Conservation (phyloP, 1,140 invertebrate genomes). For the Holotrichia oblita region DNA sequence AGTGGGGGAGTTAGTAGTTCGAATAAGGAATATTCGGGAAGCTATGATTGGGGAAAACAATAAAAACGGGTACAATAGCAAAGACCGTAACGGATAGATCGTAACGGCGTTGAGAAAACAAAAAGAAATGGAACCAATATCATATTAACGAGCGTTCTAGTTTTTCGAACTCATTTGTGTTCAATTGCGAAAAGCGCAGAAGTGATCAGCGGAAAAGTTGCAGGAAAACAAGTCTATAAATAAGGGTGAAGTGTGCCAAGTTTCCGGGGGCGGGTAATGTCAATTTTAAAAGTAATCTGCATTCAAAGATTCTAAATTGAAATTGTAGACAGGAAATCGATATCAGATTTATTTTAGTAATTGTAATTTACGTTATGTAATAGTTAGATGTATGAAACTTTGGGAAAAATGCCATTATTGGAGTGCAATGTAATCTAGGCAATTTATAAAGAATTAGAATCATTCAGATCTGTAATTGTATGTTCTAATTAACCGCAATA, state of each 20-base stretch:
- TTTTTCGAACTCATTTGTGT: slow-evolving; percentile 7
- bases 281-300: background rate
- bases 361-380: too few species aligned
- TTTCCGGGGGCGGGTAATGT: background rate
- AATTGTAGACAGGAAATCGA: background rate
- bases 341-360: too few species aligned
- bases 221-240: slow-evolving; percentile 22
- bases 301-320: background rate
- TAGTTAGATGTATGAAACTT: too few species aligned
- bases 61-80: background rate
- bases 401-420: too few species aligned
- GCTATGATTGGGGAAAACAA: background rate
- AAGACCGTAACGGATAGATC: background rate
- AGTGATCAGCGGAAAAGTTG: background rate
- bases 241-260: background rate
- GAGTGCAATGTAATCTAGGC: too few species aligned
- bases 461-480: too few species aligned
- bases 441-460: too few species aligned
- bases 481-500: too few species aligned
- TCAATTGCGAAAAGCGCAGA: slow-evolving; percentile 9
- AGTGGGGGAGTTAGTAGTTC: background rate
- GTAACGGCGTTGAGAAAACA: background rate
- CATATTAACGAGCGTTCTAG: background rate
- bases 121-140: background rate
- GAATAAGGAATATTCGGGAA: background rate